Percentiles rank a stretch among this genome's conserved stretches.
Conservation (phyloP, 2,113 vertebrate genomes). For the Etheostoma spectabile region DNA sequence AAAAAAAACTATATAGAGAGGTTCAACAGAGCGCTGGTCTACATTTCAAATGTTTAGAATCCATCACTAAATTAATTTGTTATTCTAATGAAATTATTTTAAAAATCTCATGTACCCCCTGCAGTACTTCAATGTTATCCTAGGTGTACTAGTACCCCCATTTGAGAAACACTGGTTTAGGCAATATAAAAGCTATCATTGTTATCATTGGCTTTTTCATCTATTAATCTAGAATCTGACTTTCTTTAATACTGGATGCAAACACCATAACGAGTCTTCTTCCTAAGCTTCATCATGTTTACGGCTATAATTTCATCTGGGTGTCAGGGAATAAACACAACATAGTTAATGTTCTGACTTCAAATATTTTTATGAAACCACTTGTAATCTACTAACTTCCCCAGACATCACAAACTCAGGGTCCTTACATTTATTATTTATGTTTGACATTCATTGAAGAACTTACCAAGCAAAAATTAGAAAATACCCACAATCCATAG, state of each 20-base stretch:
- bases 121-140: too few relatives aligned
- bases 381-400: slow-evolving; percentile 42
- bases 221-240: background rate
- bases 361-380: slow-evolving; percentile 21
- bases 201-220: too few relatives aligned
- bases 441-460: slow-evolving; percentile 70
- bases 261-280: slow-evolving; percentile 12
- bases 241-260: slow-evolving; percentile 23
- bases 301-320: background rate
- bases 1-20: too few relatives aligned
- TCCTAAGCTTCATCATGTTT: background rate
- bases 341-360: background rate
- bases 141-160: too few relatives aligned
- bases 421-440: slow-evolving; percentile 73
- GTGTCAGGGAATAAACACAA: slow-evolving; percentile 1
- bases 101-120: too few relatives aligned
- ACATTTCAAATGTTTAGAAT: too few relatives aligned
- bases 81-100: too few relatives aligned
- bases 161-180: too few relatives aligned
- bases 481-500: slow-evolving; percentile 71
- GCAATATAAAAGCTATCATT: too few relatives aligned
- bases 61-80: too few relatives aligned
- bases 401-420: slow-evolving; percentile 52
- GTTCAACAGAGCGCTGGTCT: too few relatives aligned
- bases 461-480: slow-evolving; percentile 62